Evolutionary conservation across 2,888 invertebrate species (phyloP), one percentile per base, ranked within the genome.

Genomic region (Allygus modestus): DNA sequence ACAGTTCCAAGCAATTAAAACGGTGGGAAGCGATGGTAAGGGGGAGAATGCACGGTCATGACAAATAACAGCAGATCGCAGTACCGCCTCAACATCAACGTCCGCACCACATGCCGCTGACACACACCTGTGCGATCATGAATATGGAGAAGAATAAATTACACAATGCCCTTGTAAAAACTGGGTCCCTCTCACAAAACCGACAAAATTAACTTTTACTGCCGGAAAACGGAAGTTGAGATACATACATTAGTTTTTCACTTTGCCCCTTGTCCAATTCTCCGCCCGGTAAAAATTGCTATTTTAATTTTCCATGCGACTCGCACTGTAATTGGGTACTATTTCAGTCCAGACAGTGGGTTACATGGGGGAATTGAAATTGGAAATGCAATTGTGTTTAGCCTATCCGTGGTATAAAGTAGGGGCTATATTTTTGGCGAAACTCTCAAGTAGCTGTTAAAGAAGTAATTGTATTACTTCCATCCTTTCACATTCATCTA

Each of bases 181-280:
- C 79, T 79, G 33, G 79, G 58, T 79, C 79, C 79, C 73, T 41
- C 73, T 73, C 51, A 58, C 79, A 46, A 77, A 77, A 77, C 79
- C 58, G 79, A 58, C 79, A 54, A 58, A 79, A 79, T 79, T 79
- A 79, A 73, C 73, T 83, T 83, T 83, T 73, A 83, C 71, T 37
- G 71, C 83, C 83, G 83, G 83, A 83, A 83, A 83, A 83, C 73
- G 83, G 73, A 83, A 73, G 71, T 82, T 20, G 58, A 46, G 83
- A 83, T 83, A 83, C 83, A 83, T 83, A 82, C 43, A 83, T 83
- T 83, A 83, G 46, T 83, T 83, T 82, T 83, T 83, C 73, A 41
- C 51, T 23, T 69, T 69, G 51, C 51, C 51, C n/a, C 69, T 41
- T 58, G 81, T 81, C 28, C 31, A n/a, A 31, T 31, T 54, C 54